Evolutionary conservation across 1,140 invertebrate species (phyloP).

Genomic region (Aplysia californica): DNA sequence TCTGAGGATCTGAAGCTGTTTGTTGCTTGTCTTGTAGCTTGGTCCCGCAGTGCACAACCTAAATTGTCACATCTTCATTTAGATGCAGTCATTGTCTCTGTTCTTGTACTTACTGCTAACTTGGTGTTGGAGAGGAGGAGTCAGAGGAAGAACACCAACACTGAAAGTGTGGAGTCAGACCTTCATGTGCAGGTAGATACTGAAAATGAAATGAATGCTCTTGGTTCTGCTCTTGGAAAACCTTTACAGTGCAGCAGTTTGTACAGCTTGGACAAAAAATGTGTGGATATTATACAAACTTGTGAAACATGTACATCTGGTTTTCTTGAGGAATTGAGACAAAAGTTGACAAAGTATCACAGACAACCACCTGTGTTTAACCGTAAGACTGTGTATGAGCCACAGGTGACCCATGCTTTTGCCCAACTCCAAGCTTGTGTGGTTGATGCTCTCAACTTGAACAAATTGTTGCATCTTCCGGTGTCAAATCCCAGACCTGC

Average conservation of each 20-base stretch:
- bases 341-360: not conserved
- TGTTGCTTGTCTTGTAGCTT: constrained; percentile 76
- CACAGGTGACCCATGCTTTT: constrained; percentile 48
- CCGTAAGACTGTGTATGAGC: not conserved
- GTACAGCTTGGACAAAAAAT: too few species aligned
- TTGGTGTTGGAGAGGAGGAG: not conserved
- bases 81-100: constrained; percentile 43
- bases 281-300: too few species aligned
- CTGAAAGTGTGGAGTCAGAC: too few species aligned
- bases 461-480: constrained; percentile 53
- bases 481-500: constrained; percentile 34
- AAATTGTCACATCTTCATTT: constrained; percentile 43
- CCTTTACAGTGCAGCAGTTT: too few species aligned
- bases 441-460: constrained; percentile 44
- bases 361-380: not conserved
- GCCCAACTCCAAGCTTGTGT: constrained; percentile 58
- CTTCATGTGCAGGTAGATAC: too few species aligned
- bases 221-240: too few species aligned
- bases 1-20: constrained; percentile 75
- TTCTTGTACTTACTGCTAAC: constrained; percentile 36
- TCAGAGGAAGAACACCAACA: not conserved
- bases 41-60: constrained; percentile 70
- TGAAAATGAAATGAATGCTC: too few species aligned
- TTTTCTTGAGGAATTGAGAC: not conserved
- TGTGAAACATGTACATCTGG: too few species aligned